phyloP scores from a whole-genome alignment of 2,888 invertebrate genomes.

The Sphinx pinastri region DNA sequence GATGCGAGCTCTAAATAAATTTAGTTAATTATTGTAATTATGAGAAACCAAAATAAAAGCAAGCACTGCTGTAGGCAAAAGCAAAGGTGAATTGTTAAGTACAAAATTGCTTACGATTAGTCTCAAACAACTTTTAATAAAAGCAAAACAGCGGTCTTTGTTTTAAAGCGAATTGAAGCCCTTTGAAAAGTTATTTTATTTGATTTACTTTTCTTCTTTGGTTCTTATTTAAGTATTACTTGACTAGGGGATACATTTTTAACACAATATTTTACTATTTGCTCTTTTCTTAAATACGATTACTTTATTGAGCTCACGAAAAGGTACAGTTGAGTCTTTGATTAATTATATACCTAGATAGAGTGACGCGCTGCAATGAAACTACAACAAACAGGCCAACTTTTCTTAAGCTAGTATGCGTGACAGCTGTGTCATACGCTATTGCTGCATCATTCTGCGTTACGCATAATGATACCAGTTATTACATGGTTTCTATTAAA shows the following conservation, averaged over 20 bases:
- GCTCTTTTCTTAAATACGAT: background rate
- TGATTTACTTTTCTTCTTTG: conserved; percentile 39
- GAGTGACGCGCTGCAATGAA: too few species aligned
- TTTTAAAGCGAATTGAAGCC: conserved; percentile 36
- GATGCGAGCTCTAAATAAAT: background rate
- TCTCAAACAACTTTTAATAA: conserved; percentile 39
- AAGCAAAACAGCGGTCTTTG: conserved; percentile 42
- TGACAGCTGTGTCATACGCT: too few species aligned
- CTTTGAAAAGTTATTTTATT: conserved; percentile 44
- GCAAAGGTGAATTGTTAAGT: conserved; percentile 24
- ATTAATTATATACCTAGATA: too few species aligned
- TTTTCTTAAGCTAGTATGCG: too few species aligned
- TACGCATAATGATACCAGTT: too few species aligned
- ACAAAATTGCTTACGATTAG: conserved; percentile 29
- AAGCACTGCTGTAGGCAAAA: conserved; percentile 7
- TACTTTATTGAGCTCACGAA: too few species aligned
- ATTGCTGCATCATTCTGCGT: too few species aligned
- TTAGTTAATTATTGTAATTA: conserved; percentile 7
- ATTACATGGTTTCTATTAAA: too few species aligned
- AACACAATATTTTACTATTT: conserved; percentile 9
- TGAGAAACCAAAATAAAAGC: background rate
- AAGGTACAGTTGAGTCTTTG: too few species aligned
- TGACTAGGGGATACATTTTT: conserved; percentile 26
- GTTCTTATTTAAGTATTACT: conserved; percentile 33
- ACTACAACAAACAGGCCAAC: too few species aligned